Conservation (phyloP, 2,113 vertebrate genomes). For the Eurypyga helias region DNA sequence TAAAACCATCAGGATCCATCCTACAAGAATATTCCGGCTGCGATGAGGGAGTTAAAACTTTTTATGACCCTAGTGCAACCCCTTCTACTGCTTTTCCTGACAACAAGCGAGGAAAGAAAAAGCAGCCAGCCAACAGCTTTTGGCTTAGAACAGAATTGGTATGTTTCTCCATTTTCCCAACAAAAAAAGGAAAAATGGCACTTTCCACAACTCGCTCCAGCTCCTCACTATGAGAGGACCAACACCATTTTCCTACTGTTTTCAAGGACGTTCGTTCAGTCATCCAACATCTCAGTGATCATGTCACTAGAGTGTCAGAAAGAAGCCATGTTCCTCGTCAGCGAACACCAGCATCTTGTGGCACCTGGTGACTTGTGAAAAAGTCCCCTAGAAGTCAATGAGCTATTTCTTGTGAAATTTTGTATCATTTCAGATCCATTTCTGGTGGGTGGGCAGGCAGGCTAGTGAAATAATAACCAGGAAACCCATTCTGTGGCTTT, state of each 20-base stretch:
- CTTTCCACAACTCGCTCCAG: background rate
- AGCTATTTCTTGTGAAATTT: background rate
- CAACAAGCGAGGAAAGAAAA: background rate
- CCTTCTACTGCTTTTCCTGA: background rate
- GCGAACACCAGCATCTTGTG: background rate
- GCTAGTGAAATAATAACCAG: background rate
- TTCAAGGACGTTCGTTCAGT: background rate
- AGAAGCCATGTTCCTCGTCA: background rate
- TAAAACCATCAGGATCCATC: background rate
- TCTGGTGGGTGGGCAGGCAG: background rate
- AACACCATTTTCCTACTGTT: background rate
- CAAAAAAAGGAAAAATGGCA: background rate
- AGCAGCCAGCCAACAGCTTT: background rate
- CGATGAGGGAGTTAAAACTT: background rate
- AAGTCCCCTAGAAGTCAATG: background rate
- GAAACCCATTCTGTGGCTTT: background rate
- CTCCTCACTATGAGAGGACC: background rate
- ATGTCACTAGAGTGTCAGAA: background rate
- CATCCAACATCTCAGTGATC: fast-evolving
- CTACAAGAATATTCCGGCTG: background rate
- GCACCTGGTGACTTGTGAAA: background rate
- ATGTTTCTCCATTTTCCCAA: background rate
- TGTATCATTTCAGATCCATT: background rate
- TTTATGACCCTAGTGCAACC: background rate
- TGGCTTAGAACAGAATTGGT: background rate